phyloP scores from a whole-genome alignment of 2,797 vertebrate genomes.

The Eupleurogrammus muticus region DNA sequence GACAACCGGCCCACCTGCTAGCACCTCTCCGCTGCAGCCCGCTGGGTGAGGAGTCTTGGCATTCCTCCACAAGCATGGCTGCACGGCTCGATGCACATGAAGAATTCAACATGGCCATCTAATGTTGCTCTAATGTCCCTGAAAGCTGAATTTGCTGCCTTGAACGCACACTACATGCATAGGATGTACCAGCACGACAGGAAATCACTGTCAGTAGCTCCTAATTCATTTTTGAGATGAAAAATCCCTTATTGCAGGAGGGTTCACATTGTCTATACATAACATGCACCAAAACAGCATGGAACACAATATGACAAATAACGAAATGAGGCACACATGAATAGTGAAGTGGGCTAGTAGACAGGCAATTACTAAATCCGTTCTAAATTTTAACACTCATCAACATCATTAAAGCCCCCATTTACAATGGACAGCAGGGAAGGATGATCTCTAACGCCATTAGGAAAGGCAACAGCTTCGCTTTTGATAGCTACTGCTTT shows the following conservation, averaged over 20 bases:
- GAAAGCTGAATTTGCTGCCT: conserved; percentile 37
- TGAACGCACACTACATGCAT: conserved; percentile 31
- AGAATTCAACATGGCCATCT: conserved; percentile 49
- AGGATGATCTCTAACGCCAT: conserved; percentile 71
- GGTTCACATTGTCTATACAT: conserved; percentile 26
- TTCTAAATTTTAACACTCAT: conserved; percentile 67
- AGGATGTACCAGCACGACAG: conserved; percentile 12
- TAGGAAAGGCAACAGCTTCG: conserved; percentile 63
- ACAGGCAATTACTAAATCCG: conserved; percentile 59
- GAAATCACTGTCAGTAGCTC: conserved; percentile 14
- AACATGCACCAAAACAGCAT: conserved; percentile 12
- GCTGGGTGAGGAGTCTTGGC: conserved; percentile 50
- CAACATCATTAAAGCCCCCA: conserved; percentile 66
- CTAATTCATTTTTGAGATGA: conserved; percentile 5
- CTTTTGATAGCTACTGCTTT: conserved; percentile 65
- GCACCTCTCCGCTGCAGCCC: conserved; percentile 21
- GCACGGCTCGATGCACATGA: conserved; percentile 62
- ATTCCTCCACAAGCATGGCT: conserved; percentile 37
- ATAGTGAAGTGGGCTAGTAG: conserved; percentile 49
- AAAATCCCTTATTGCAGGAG: conserved; percentile 13
- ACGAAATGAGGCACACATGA: conserved; percentile 45
- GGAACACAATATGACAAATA: conserved; percentile 44
- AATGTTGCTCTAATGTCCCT: conserved; percentile 49
- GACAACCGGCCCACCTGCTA: conserved; percentile 74
- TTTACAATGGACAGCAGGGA: conserved; percentile 68